Base-by-base conservation (phyloP, 2,888 invertebrate species). In the Acanthopleura granulata region DNA sequence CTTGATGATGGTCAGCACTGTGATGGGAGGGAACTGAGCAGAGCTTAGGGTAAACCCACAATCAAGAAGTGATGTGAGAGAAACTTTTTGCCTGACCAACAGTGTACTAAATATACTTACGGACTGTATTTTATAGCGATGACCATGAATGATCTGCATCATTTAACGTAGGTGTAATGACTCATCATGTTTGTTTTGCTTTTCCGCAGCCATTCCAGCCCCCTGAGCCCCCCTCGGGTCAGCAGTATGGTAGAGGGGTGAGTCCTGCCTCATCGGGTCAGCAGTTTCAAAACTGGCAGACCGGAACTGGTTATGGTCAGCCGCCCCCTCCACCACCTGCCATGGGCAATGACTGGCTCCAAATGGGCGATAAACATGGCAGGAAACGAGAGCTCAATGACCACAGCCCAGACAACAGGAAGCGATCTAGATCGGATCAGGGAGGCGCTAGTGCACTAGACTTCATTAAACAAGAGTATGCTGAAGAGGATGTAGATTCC, bases 391-490 rank as follows among this genome's bases (percentile, higher is more conserved):
- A 57, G 22, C 18, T 22, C n/a, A 40, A 40, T 40, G 57, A 57
- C 12, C 18, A 22, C 12, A 6, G 18, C 22, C 66, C 6, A 16
- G 16, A 16, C 16, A 27, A 66, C 66, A 18, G 66, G 16, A 71
- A 71, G 49, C 71, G 71, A 4, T 16, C 40, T 6, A 16, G 71
- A 16, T 49, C 50, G 25, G 71, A 71, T 16, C 71, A 71, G 25
- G 40, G 40, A 4, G 49, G 71, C 25, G 77, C 79, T 29, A 87
- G 87, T 79, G 89, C 86, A 49, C 83, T 89, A 22, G 89, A 88
- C 74, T 84, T 88, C 74, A 84, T 89, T 22, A 88, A 89, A 76
- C 87, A 88, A 76, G 87, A 89, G 77, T 88, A 88, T 77, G 85
- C 83, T 77, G 76, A 74, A 50, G 79, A 78, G 12, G 85, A 84